Evolutionary conservation across 2,888 invertebrate species (phyloP).

Genomic region (Germaria angustata): DNA sequence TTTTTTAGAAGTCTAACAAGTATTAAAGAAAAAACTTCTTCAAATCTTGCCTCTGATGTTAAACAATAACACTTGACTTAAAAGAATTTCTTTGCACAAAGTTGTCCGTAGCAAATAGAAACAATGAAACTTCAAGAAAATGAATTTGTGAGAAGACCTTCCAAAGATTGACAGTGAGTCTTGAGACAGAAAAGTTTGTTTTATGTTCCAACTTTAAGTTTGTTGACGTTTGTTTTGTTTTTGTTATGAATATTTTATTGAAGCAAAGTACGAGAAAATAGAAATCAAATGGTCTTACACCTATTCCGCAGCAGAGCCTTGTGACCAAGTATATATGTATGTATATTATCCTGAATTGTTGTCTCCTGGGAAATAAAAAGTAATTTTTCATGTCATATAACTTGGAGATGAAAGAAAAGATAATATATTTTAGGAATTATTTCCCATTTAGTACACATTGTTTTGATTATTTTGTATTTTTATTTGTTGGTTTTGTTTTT

Average conservation of each 20-base stretch:
- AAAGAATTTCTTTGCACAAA: neutral
- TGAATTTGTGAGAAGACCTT: neutral
- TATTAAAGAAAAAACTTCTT: too few species aligned
- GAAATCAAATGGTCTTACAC: neutral
- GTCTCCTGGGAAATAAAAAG: neutral
- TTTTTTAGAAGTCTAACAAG: too few species aligned
- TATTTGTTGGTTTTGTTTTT: neutral
- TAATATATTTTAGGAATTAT: neutral
- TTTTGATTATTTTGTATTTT: neutral
- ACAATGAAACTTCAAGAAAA: neutral
- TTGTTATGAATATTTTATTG: slow-evolving; percentile 37
- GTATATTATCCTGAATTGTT: neutral
- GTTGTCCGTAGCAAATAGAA: neutral
- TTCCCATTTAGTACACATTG: neutral
- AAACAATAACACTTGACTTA: too few species aligned
- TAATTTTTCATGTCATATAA: slow-evolving; percentile 43
- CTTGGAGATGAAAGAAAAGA: slow-evolving; percentile 1
- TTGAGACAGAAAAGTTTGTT: neutral
- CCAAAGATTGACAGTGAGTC: slow-evolving; percentile 13
- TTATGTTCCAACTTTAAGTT: neutral
- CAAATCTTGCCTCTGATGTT: too few species aligned
- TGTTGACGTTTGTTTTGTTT: neutral
- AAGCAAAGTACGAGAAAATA: neutral
- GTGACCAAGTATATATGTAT: neutral
- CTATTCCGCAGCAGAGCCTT: neutral